Conservation (phyloP, 2,888 invertebrate genomes). For the Leptinotarsa haldemani region DNA sequence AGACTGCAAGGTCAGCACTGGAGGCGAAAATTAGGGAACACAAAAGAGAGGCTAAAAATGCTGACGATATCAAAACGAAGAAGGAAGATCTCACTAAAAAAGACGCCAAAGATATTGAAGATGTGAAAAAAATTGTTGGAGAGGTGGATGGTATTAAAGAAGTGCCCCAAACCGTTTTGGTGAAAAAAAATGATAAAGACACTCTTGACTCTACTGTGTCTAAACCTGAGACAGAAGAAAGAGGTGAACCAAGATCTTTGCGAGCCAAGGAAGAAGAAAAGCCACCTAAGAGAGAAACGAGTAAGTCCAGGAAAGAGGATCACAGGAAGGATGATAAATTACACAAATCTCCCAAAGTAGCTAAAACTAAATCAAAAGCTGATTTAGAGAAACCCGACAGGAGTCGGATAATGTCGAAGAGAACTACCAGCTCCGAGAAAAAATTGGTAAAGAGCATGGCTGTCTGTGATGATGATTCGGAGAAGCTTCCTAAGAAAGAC, state of each 20-base stretch:
- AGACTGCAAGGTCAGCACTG: conserved; percentile 24
- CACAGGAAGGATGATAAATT: conserved; percentile 36
- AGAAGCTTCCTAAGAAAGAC: conserved; percentile 7
- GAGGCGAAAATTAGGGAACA: conserved; percentile 32
- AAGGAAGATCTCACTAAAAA: conserved; percentile 22
- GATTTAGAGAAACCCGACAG: conserved; percentile 22
- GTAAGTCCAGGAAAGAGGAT: conserved; percentile 22
- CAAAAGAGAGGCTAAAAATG: conserved; percentile 32
- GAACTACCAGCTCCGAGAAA: conserved; percentile 51
- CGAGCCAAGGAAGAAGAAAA: conserved; percentile 20
- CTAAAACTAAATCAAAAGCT: conserved; percentile 28
- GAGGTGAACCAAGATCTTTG: conserved; percentile 22
- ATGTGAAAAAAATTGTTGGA: neutral
- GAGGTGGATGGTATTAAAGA: conserved; percentile 4
- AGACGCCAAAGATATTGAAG: conserved; percentile 31
- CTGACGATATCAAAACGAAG: conserved; percentile 18
- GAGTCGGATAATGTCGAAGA: conserved; percentile 30
- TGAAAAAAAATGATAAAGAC: neutral
- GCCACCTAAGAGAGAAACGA: conserved; percentile 7
- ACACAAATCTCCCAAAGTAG: conserved; percentile 15
- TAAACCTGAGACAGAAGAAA: conserved; percentile 29
- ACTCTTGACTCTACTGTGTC: neutral
- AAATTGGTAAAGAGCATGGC: conserved; percentile 50
- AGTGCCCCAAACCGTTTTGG: neutral
- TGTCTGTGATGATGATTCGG: conserved; percentile 47